Evolutionary conservation across 2,888 invertebrate genomes (phyloP).

Genomic region (Dastarcus helophoroides): DNA sequence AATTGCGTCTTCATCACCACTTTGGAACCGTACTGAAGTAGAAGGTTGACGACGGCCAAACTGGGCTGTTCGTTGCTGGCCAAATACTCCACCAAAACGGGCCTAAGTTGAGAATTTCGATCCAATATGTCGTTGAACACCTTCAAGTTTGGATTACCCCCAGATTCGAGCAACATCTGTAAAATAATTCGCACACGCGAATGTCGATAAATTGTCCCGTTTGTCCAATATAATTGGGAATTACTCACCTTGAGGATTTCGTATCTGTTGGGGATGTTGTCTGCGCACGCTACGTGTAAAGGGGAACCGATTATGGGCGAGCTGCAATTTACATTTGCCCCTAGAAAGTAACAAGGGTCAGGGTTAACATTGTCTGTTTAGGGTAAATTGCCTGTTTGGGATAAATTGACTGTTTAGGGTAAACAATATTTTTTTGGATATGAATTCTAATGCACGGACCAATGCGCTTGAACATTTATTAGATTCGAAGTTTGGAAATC

Average conservation of each 20-base stretch:
- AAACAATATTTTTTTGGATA: too few relatives aligned
- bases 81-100: constrained; percentile 74
- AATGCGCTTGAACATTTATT: too few relatives aligned
- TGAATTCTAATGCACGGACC: too few relatives aligned
- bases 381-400: too few relatives aligned
- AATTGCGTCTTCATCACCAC: constrained; percentile 76
- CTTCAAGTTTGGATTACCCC: constrained; percentile 65
- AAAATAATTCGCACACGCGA: constrained; percentile 1
- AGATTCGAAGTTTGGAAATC: too few relatives aligned
- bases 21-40: constrained; percentile 68
- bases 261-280: constrained; percentile 57
- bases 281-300: constrained; percentile 72
- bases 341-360: too few relatives aligned
- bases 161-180: constrained; percentile 55
- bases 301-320: constrained; percentile 74
- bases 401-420: too few relatives aligned
- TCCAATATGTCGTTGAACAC: constrained; percentile 66
- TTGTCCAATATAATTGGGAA: not conserved
- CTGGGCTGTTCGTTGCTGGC: constrained; percentile 61
- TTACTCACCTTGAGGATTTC: constrained; percentile 31
- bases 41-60: constrained; percentile 51
- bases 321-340: constrained; percentile 67
- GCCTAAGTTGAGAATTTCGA: constrained; percentile 51
- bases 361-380: too few relatives aligned
- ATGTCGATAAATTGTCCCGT: too few relatives aligned